A percentile compares a stretch with the other conserved stretches of the same genome.
phyloP scores from a whole-genome alignment of 2,888 invertebrate species.

The Desoria tigrina region DNA sequence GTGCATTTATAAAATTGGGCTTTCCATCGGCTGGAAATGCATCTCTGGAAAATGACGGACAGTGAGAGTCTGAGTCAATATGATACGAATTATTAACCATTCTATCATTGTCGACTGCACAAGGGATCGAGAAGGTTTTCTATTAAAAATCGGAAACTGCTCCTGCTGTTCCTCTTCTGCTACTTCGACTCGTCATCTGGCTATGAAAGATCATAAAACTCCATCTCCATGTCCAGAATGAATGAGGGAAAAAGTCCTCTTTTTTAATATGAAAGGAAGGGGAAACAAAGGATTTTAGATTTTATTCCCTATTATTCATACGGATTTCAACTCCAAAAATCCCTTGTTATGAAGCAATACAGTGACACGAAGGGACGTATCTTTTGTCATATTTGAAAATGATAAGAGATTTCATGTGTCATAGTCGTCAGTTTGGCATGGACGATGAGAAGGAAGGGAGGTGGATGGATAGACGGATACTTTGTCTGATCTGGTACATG shows the following conservation, averaged over 20 bases:
- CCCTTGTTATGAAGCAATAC: too few species aligned
- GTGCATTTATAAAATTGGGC: too few species aligned
- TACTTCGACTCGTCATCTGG: slow-evolving; percentile 35
- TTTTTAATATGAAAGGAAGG: slow-evolving; percentile 17
- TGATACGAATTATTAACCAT: neutral
- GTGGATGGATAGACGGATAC: neutral
- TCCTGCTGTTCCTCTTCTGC: neutral
- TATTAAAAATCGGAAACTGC: neutral
- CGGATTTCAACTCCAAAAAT: neutral
- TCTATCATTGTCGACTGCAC: slow-evolving; percentile 4
- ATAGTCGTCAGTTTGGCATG: slow-evolving; percentile 22
- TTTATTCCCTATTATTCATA: slow-evolving; percentile 25
- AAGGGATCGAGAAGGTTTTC: neutral
- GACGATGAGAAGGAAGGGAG: neutral
- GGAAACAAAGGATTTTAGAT: slow-evolving; percentile 34
- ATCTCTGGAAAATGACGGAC: too few species aligned
- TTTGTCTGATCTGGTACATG: too few species aligned
- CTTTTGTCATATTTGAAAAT: slow-evolving; percentile 15
- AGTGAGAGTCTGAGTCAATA: too few species aligned
- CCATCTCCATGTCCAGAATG: slow-evolving; percentile 21
- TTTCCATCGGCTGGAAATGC: too few species aligned
- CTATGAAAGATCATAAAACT: slow-evolving; percentile 44
- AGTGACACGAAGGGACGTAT: too few species aligned
- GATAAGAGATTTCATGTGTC: slow-evolving; percentile 23
- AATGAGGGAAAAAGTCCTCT: slow-evolving; percentile 12